These are phyloP conservation scores for Dilophus febrilis DNA, from an alignment of 2,888 invertebrate genomes.

Conservation along the genomic window DNA sequence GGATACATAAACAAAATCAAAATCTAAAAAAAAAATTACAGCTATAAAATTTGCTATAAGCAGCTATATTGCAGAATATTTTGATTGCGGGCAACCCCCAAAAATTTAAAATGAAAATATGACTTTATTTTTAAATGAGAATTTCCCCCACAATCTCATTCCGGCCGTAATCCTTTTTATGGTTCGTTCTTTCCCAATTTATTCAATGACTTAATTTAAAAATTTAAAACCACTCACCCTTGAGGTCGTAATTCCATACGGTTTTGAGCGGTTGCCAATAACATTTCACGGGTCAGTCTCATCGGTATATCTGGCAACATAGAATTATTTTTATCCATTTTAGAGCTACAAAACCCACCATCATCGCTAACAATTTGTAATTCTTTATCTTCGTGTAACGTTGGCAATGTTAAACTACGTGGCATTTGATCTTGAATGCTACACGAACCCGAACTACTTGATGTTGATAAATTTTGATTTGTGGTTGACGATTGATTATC, in stretches of 20 bases:
- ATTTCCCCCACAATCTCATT: too few species aligned
- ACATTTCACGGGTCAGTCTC: slow-evolving; percentile 61
- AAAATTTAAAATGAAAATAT: not conserved
- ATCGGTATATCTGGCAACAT: slow-evolving; percentile 29
- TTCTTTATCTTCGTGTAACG: slow-evolving; percentile 75
- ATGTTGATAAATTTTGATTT: slow-evolving; percentile 20
- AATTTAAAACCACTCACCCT: slow-evolving; percentile 37
- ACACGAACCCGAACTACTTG: slow-evolving; percentile 27
- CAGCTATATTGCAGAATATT: too few species aligned
- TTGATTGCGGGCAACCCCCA: too few species aligned
- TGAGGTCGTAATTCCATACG: slow-evolving; percentile 42
- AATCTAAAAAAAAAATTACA: slow-evolving; percentile 4
- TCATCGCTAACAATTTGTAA: slow-evolving; percentile 32
- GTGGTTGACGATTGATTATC: too few species aligned
- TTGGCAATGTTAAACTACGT: slow-evolving; percentile 48
- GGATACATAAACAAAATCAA: slow-evolving; percentile 10
- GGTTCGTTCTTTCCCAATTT: slow-evolving; percentile 1
- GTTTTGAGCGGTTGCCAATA: slow-evolving; percentile 63
- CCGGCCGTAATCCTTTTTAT: too few species aligned
- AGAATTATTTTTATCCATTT: slow-evolving; percentile 23
- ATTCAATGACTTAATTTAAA: too few species aligned
- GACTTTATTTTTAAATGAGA: slow-evolving; percentile 2
- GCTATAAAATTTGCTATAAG: slow-evolving; percentile 1
- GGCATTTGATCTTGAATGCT: slow-evolving; percentile 32
- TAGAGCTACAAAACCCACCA: slow-evolving; percentile 15